Conservation (phyloP, 2,113 vertebrate genomes). For the Mirounga angustirostris region DNA sequence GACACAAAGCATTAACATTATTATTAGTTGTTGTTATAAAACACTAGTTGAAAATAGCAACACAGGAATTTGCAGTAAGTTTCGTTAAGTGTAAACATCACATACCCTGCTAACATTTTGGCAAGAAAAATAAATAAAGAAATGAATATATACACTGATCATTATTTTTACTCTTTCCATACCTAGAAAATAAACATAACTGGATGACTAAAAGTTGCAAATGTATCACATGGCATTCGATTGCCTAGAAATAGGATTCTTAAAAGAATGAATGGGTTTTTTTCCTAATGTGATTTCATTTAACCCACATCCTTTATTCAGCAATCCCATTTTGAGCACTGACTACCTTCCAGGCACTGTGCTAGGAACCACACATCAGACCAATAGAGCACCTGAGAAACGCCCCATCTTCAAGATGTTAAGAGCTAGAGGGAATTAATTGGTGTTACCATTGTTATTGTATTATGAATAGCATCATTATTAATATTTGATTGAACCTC, state of each 20-base stretch:
- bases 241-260: background rate
- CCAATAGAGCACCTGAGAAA: background rate
- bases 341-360: background rate
- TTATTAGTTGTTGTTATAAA: slow-evolving; percentile 67
- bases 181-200: slow-evolving; percentile 37
- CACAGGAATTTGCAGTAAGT: slow-evolving; percentile 24
- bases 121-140: background rate
- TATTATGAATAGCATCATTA: background rate
- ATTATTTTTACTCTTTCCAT: slow-evolving; percentile 40
- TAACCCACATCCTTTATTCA: background rate
- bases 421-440: background rate
- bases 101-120: background rate
- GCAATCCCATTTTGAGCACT: background rate
- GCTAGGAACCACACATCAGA: background rate
- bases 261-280: background rate
- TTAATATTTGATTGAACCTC: background rate
- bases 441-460: background rate
- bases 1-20: slow-evolving; percentile 49
- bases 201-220: background rate
- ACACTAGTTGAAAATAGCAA: slow-evolving; percentile 58
- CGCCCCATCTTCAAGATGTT: background rate
- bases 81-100: slow-evolving; percentile 56
- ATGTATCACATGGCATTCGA: background rate
- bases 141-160: background rate
- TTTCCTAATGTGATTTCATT: background rate